These are phyloP conservation scores for Cheirogaleus major DNA, from an alignment of 2,797 vertebrate genomes.

Conservation along the genomic window DNA sequence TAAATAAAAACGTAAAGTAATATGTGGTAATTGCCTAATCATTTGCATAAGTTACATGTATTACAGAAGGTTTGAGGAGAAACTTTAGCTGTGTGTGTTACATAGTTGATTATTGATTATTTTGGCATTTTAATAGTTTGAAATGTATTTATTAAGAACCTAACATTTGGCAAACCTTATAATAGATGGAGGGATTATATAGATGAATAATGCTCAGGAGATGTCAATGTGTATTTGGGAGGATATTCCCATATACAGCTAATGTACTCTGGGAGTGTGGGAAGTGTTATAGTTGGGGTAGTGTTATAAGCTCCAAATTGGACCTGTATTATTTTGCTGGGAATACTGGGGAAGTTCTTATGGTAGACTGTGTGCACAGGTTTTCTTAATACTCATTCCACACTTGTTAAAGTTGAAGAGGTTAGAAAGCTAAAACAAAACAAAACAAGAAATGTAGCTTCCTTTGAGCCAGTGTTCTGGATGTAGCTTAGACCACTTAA, in stretches of 20 bases:
- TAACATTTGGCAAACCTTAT: neutral
- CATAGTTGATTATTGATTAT: neutral
- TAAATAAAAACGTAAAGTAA: neutral
- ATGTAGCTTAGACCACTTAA: neutral
- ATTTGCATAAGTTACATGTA: neutral
- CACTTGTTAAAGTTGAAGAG: neutral
- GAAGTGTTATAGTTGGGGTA: neutral
- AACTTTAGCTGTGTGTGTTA: neutral
- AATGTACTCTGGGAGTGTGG: too few species aligned
- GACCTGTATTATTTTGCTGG: neutral
- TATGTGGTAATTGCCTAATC: neutral
- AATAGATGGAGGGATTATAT: neutral
- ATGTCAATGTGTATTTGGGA: neutral
- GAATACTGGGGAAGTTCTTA: neutral
- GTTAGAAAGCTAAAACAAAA: neutral
- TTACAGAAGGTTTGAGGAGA: neutral
- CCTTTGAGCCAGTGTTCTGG: neutral
- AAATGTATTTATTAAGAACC: neutral
- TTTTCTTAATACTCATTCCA: neutral
- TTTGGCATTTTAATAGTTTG: neutral
- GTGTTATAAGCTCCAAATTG: neutral
- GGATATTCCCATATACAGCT: too few species aligned
- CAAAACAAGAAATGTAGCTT: neutral
- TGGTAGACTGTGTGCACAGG: rapidly evolving
- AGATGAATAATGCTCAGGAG: neutral